These are phyloP conservation scores for Anser cygnoides DNA, from an alignment of 2,113 vertebrate species.

Conservation along the genomic window DNA sequence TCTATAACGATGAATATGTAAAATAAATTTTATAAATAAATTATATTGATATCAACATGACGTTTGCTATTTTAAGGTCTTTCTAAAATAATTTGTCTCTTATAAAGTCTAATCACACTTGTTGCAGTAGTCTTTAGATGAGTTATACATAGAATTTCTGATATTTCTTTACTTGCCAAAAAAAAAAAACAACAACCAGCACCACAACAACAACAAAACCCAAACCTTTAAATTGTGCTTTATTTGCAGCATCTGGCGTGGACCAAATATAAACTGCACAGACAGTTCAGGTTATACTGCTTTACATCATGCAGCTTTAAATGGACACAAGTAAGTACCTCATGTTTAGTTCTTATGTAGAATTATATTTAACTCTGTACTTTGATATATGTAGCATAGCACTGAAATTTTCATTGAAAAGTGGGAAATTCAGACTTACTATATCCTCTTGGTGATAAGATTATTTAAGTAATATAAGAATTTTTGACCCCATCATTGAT, in stretches of 20 bases:
- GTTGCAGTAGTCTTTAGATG: not conserved
- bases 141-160: not conserved
- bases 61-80: not conserved
- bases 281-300: slow-evolving; percentile 94
- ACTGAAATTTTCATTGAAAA: not conserved
- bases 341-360: not conserved
- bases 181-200: not conserved
- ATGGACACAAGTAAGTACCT: slow-evolving; percentile 91
- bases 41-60: not conserved
- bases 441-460: not conserved
- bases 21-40: slow-evolving; percentile 46
- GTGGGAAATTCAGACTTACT: not conserved
- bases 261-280: slow-evolving; percentile 93
- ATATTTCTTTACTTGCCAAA: not conserved
- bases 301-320: slow-evolving; percentile 92
- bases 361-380: not conserved
- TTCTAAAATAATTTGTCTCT: not conserved
- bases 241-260: slow-evolving; percentile 92
- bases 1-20: not conserved
- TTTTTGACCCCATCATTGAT: not conserved
- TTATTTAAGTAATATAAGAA: not conserved
- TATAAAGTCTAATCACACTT: not conserved
- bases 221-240: slow-evolving; percentile 65
- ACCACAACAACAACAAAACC: not conserved
- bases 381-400: not conserved